Evolutionary conservation across 2,888 invertebrate genomes (phyloP), one percentile per base, ranked within the genome.

Genomic region (Artemia sinica): DNA sequence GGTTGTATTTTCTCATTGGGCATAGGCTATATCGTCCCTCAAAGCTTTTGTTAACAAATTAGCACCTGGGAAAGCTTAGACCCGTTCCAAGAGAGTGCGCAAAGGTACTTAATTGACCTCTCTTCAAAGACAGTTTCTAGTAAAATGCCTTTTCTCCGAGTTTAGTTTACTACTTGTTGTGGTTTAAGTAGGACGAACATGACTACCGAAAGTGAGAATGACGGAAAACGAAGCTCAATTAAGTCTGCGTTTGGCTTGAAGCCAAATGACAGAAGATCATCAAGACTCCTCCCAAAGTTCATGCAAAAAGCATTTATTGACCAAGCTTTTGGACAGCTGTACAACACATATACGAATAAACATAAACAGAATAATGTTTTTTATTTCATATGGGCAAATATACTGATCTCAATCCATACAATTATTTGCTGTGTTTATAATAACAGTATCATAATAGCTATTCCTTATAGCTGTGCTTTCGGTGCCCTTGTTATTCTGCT

Each of bases 231-330:
- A 2, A 58, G 58, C 14, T 58, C 10, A 10, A 58, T 18, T 18
- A 58, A 58, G 10, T 58, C 18, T 18, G 8, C 58, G 14, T 58
- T 58, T 58, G 18, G 18, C 58, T 14, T 18, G 18, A 58, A 58
- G 10, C 14, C n/a, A 14, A 18, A 18, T n/a, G 58, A 58, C n/a
- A 58, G 58, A 58, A n/a, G 58, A 18, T 58, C 58, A 14, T 58
- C 58, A 8, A n/a, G 58, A 18, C 58, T 58, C 58, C 10, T 58
- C n/a, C 58, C 58, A n/a, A 7, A 18, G 18, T 58, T 58, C 58
- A 58, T 58, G 58, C 58, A 58, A 18, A 58, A 58, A 18, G 58
- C 58, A 58, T 58, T 58, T 58, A 58, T 58, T 18, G 58, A 58
- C 18, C 58, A 58, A 58, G 58, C 58, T 58, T 58, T 58, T 1